Base-by-base conservation (phyloP, 2,113 vertebrate genomes). In the Anoura caudifer region DNA sequence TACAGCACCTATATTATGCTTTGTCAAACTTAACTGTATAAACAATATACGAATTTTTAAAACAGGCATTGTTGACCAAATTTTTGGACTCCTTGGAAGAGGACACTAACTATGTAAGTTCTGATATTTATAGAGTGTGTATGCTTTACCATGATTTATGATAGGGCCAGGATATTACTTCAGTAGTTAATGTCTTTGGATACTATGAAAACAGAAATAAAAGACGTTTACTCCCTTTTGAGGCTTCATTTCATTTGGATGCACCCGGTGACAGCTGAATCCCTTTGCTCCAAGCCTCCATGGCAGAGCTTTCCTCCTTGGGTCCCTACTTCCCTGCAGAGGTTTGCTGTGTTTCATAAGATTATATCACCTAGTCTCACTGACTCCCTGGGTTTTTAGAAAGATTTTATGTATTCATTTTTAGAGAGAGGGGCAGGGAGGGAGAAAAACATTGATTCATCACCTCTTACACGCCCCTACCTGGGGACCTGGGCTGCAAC, bases 251-350 rank as follows among this genome's bases (percentile, higher is more conserved):
- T 92, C 43, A 9, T 5, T 26, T 63, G 28, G 1, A 33, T 19
- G 52, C 2, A 72, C 17, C 16, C 69, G 20, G 19, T 61, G 56
- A 83, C 45, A 91, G 10, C 6, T 6, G 38, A 56, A 1, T 38
- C 73, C 13, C 20, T 80, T 45, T 33, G 38, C n/a, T 65, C 88
- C 36, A 6, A 9, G 7, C 16, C 2, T 65, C 31, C 1, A 0
- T 11, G 0, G 0, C 22, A n/a, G 36, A 47, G 1, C 7, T 5
- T 28, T n/a, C 10, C 3, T 15, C 4, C 17, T 26, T 3, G 9
- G 7, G 3, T 4, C 45, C 22, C 61, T 59, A 22, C 4, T 38
- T 31, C 33, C 36, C 16, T 45, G 14, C 1, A 36, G 14, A 79
- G 20, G 15, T 56, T 87, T 47, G 8, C 4, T 33, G 56, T 6